phyloP scores from a whole-genome alignment of 2,797 vertebrate species.

The Lepus townsendii region DNA sequence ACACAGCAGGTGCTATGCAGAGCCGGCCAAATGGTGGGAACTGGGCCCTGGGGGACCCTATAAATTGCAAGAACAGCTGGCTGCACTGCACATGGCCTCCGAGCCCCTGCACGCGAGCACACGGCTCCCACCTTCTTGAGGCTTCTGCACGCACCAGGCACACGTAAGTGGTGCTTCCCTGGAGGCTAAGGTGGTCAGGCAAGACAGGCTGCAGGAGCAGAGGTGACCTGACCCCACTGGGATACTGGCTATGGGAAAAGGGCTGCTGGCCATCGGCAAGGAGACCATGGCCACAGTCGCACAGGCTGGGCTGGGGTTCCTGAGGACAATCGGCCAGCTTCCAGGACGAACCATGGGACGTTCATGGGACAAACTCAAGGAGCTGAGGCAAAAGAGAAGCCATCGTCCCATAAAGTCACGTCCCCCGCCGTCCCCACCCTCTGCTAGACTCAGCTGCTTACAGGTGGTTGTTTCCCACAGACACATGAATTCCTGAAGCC shows the following conservation, averaged over 20 bases:
- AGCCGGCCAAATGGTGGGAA: constrained; percentile 44
- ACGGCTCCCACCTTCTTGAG: background rate
- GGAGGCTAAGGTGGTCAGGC: background rate
- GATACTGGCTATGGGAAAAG: background rate
- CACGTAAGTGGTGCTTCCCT: background rate
- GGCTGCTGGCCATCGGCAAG: background rate
- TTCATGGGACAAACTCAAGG: background rate
- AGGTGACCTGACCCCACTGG: background rate
- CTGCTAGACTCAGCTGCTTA: background rate
- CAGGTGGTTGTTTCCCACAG: background rate
- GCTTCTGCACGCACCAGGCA: background rate
- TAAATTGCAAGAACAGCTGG: constrained; percentile 40
- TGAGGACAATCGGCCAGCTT: background rate
- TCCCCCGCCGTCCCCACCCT: background rate
- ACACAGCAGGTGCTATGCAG: constrained; percentile 60
- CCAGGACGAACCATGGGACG: background rate
- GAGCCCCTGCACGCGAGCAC: background rate
- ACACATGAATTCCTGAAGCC: background rate
- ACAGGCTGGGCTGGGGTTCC: accelerated
- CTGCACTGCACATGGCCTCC: background rate
- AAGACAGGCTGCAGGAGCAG: background rate
- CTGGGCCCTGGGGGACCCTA: background rate
- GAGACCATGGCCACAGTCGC: background rate
- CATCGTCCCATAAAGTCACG: background rate
- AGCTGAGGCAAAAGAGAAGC: background rate